These are phyloP conservation scores for Phrynocephalus forsythii DNA, from an alignment of 2,797 vertebrate species.

Conservation along the genomic window DNA sequence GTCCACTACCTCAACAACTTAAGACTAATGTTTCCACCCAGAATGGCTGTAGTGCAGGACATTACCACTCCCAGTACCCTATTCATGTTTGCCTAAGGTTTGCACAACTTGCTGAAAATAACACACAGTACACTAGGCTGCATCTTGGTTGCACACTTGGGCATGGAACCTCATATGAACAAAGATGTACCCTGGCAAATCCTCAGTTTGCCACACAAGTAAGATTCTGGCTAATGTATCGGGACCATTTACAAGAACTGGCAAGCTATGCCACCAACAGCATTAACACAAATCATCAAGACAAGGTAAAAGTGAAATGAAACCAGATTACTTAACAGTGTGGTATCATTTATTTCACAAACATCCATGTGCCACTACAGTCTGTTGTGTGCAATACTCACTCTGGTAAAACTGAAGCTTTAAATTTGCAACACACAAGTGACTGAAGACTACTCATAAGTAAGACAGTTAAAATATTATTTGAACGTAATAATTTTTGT, in stretches of 20 bases:
- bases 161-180: too few relatives aligned
- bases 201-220: too few relatives aligned
- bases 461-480: not conserved
- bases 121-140: too few relatives aligned
- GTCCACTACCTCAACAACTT: not conserved
- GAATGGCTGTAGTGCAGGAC: too few relatives aligned
- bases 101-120: too few relatives aligned
- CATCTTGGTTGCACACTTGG: too few relatives aligned
- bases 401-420: not conserved
- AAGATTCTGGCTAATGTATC: too few relatives aligned
- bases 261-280: not conserved
- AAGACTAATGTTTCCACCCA: not conserved
- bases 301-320: not conserved
- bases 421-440: not conserved
- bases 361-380: not conserved
- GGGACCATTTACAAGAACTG: not conserved
- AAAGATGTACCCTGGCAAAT: too few relatives aligned
- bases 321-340: not conserved
- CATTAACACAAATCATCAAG: not conserved
- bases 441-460: not conserved
- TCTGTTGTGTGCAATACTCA: not conserved
- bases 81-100: too few relatives aligned
- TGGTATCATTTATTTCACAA: constrained; percentile 11
- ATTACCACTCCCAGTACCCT: not conserved
- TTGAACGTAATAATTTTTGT: not conserved